Conservation (phyloP, 2,113 vertebrate genomes). For the Athene cunicularia region DNA sequence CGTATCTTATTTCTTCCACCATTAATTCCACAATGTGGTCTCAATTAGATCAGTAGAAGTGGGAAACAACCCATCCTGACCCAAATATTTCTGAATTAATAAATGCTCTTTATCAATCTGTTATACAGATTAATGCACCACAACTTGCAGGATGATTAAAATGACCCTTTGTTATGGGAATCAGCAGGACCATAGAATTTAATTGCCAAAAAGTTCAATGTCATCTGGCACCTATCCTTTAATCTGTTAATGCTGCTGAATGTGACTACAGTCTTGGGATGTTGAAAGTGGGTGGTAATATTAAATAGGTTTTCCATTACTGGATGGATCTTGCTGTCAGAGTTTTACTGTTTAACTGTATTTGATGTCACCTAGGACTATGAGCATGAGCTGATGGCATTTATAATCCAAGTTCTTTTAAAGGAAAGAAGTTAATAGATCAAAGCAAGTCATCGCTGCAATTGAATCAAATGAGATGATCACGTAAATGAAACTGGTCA, state of each 20-base stretch:
- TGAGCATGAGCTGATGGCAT: not conserved
- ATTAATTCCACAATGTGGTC: constrained; percentile 79
- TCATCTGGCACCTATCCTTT: constrained; percentile 60
- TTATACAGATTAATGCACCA: constrained; percentile 78
- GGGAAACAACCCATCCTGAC: constrained; percentile 73
- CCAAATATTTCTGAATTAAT: constrained; percentile 77
- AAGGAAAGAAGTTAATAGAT: constrained; percentile 10
- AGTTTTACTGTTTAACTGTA: constrained; percentile 4
- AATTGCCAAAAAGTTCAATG: constrained; percentile 74
- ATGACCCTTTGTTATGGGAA: constrained; percentile 75
- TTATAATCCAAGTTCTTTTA: not conserved
- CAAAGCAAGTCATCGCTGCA: not conserved
- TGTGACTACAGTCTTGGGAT: constrained; percentile 18
- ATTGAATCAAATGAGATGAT: constrained; percentile 5
- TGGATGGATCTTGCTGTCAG: constrained; percentile 18
- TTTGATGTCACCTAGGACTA: constrained; percentile 3
- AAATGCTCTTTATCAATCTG: constrained; percentile 78
- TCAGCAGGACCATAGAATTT: constrained; percentile 65
- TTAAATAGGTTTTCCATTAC: constrained; percentile 26
- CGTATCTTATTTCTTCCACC: constrained; percentile 81
- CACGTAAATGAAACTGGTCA: not conserved
- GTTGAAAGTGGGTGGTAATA: constrained; percentile 42
- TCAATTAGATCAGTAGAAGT: constrained; percentile 74
- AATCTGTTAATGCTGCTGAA: constrained; percentile 56
- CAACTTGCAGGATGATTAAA: constrained; percentile 77